phyloP scores from a whole-genome alignment of 2,113 vertebrate genomes.

The Petrocephalus microphthalmus region DNA sequence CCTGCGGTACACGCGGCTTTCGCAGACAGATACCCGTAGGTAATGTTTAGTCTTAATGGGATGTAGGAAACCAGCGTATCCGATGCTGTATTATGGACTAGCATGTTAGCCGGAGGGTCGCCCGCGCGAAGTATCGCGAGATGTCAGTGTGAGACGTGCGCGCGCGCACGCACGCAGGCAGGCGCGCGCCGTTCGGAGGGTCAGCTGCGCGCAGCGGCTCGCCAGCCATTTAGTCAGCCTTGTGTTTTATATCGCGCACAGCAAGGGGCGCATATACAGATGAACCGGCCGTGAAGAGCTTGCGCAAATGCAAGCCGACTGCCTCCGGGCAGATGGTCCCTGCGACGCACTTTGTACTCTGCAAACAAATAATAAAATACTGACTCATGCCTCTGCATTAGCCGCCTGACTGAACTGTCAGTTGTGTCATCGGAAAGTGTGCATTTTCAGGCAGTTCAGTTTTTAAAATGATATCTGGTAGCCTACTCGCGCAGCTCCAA shows the following conservation, averaged over 20 bases:
- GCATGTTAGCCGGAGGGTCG: background rate
- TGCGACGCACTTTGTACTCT: background rate
- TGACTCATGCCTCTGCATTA: background rate
- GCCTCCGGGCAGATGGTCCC: slow-evolving; percentile 1
- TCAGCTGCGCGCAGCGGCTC: too few species aligned
- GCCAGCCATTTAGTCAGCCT: background rate
- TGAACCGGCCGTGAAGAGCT: background rate
- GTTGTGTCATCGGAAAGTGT: background rate
- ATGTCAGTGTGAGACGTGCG: background rate
- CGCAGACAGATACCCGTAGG: background rate
- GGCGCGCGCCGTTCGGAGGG: background rate
- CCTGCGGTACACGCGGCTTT: background rate
- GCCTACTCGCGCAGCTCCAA: background rate
- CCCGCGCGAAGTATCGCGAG: background rate
- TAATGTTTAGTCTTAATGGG: background rate
- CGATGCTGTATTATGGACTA: background rate
- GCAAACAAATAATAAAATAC: slow-evolving; percentile 1
- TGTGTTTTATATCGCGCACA: background rate
- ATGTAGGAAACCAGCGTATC: background rate
- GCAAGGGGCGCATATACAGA: background rate
- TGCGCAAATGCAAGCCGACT: slow-evolving; percentile 14
- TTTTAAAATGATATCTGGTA: background rate
- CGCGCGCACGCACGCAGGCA: too few species aligned
- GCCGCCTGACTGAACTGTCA: background rate
- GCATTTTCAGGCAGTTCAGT: background rate